Conservation (phyloP, 2,113 vertebrate species). For the Lamprologus sp. region DNA sequence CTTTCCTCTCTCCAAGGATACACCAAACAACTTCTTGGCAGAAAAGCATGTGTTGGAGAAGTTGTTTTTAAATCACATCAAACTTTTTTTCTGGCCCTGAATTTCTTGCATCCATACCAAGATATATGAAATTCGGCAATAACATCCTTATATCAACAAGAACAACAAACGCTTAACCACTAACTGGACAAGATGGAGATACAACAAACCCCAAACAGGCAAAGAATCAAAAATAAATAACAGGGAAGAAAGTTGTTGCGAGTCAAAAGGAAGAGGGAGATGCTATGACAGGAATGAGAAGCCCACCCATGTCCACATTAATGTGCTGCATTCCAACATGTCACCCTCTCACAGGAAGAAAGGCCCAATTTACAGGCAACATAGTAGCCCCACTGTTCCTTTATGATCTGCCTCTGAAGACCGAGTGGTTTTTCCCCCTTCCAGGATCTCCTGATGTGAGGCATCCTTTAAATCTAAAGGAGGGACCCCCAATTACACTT, state of each 20-base stretch:
- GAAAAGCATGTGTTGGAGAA: background rate
- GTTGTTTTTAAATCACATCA: background rate
- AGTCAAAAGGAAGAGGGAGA: slow-evolving; percentile 35
- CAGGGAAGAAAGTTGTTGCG: background rate
- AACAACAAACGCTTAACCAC: background rate
- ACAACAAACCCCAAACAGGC: background rate
- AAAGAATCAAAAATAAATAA: background rate
- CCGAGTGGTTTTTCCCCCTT: slow-evolving; percentile 19
- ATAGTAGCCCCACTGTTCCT: slow-evolving; percentile 62
- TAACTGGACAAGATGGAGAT: background rate
- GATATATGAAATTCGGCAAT: background rate
- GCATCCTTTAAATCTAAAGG: slow-evolving; percentile 11
- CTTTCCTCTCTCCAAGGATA: background rate
- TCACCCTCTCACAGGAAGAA: slow-evolving; percentile 66
- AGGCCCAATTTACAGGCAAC: slow-evolving; percentile 62
- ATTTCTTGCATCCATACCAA: background rate
- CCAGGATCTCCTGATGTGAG: slow-evolving; percentile 8
- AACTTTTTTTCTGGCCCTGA: background rate
- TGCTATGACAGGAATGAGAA: slow-evolving; percentile 62
- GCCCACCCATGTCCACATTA: slow-evolving; percentile 68
- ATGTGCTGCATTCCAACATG: slow-evolving; percentile 60
- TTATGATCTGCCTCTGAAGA: slow-evolving; percentile 3
- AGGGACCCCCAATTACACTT: background rate
- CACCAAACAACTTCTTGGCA: background rate
- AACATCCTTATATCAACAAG: background rate